These are phyloP conservation scores for Aleiodes testaceus DNA, from an alignment of 2,888 invertebrate species.

Conservation along the genomic window DNA sequence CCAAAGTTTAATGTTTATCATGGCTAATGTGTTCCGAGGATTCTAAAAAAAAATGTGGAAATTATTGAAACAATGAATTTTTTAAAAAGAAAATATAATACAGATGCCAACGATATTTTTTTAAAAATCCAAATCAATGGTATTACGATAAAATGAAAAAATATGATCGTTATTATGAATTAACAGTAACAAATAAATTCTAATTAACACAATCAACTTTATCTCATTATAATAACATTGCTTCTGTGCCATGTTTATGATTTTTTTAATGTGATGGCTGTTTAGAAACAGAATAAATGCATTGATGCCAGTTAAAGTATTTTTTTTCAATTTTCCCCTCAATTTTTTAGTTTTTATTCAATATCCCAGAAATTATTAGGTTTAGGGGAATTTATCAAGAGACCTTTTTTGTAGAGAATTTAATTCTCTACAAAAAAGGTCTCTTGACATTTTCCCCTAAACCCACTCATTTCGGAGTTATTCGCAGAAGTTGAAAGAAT, in stretches of 20 bases:
- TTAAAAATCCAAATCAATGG: not conserved
- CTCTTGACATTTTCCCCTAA: too few relatives aligned
- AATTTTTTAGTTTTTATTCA: too few relatives aligned
- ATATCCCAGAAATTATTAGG: too few relatives aligned
- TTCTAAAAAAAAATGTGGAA: not conserved
- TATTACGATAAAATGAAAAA: too few relatives aligned
- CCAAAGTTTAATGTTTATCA: constrained; percentile 23
- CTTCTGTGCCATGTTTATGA: constrained; percentile 23
- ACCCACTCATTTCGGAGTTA: too few relatives aligned
- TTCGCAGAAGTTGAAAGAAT: too few relatives aligned
- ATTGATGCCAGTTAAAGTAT: not conserved
- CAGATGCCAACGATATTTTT: not conserved
- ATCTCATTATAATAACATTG: constrained; percentile 13
- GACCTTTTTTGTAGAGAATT: too few relatives aligned
- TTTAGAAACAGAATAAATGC: constrained; percentile 3
- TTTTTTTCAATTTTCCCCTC: not conserved
- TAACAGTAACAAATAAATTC: constrained; percentile 7
- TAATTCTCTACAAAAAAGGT: too few relatives aligned
- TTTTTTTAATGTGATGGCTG: not conserved
- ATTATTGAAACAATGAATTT: constrained; percentile 10
- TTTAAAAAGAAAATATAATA: not conserved
- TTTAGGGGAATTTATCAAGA: too few relatives aligned
- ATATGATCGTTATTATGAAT: not conserved
- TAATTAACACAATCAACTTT: not conserved
- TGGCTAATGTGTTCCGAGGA: constrained; percentile 21